Evolutionary conservation across 2,888 invertebrate genomes (phyloP).

Genomic region (Drosophila anceps): DNA sequence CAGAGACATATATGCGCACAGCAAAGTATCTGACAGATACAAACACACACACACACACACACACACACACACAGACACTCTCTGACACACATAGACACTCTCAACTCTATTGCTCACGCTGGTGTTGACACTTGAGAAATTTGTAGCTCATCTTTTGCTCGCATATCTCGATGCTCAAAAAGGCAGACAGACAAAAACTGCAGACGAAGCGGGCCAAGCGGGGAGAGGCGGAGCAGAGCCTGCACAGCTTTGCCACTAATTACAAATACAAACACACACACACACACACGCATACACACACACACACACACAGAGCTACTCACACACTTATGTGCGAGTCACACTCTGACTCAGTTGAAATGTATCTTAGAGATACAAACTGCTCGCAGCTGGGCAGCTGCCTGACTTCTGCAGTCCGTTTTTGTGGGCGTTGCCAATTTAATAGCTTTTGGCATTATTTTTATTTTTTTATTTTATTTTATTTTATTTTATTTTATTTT

Average conservation of each 20-base stretch:
- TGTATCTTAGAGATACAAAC: constrained; percentile 58
- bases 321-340: constrained; percentile 21
- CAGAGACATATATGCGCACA: constrained; percentile 14
- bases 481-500: constrained; percentile 22
- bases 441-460: constrained; percentile 16
- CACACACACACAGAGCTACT: neutral
- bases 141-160: constrained; percentile 83
- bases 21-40: constrained; percentile 48
- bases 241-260: constrained; percentile 68
- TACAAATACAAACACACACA: constrained; percentile 52
- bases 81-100: constrained; percentile 1
- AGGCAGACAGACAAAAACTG: constrained; percentile 67
- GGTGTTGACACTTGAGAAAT: constrained; percentile 85
- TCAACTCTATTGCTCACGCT: constrained; percentile 53
- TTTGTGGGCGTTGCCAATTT: constrained; percentile 37
- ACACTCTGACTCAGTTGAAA: constrained; percentile 30
- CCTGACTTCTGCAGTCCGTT: constrained; percentile 23
- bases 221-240: neutral
- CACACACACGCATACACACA: constrained; percentile 35
- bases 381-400: constrained; percentile 32
- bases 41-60: constrained; percentile 13
- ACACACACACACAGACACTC: constrained; percentile 8
- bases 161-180: constrained; percentile 71
- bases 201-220: constrained; percentile 28
- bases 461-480: constrained; percentile 16